These are phyloP conservation scores for Alces alces DNA, from an alignment of 2,113 vertebrate species.

Conservation along the genomic window DNA sequence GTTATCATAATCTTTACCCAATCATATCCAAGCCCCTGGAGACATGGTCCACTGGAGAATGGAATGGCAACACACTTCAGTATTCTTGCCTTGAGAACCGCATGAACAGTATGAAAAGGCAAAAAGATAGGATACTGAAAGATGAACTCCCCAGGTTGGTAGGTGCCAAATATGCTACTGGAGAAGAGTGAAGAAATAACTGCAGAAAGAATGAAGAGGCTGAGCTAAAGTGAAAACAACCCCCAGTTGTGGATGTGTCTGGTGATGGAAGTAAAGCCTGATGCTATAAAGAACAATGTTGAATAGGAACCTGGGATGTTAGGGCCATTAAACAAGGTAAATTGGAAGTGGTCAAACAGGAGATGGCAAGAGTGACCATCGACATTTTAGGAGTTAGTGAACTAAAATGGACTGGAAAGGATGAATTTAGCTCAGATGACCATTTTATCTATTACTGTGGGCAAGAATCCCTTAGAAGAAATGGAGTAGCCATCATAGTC, in stretches of 20 bases:
- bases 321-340: not conserved
- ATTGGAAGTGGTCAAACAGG: not conserved
- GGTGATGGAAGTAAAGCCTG: not conserved
- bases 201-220: not conserved
- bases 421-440: not conserved
- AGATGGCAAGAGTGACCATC: not conserved
- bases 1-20: not conserved
- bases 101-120: not conserved
- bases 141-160: not conserved
- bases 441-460: not conserved
- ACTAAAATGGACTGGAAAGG: not conserved
- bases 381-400: not conserved
- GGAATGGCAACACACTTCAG: not conserved
- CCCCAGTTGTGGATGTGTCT: not conserved
- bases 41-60: not conserved
- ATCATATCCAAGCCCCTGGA: not conserved
- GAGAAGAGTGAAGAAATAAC: not conserved
- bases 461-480: not conserved
- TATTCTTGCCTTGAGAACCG: not conserved
- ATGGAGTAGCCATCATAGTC: not conserved
- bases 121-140: not conserved
- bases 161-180: not conserved
- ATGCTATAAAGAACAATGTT: not conserved
- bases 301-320: not conserved
- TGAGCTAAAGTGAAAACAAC: not conserved